These are phyloP conservation scores for Manis crassicaudata DNA, from an alignment of 2,797 vertebrate species.

Conservation along the genomic window DNA sequence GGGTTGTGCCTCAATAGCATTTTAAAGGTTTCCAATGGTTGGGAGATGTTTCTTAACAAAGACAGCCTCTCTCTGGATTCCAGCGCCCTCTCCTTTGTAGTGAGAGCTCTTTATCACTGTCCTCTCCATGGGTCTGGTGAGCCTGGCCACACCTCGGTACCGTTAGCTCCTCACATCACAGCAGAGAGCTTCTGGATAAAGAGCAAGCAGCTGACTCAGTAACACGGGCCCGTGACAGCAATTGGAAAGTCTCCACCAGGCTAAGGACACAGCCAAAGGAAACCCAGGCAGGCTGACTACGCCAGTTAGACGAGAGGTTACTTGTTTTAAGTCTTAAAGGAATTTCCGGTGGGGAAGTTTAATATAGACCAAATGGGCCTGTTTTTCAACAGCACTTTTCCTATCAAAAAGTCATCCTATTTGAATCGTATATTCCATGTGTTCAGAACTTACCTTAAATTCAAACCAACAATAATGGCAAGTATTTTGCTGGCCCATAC, in stretches of 20 bases:
- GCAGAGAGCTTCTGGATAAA: background rate
- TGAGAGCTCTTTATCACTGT: background rate
- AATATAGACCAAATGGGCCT: slow-evolving; percentile 23
- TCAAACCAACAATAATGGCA: slow-evolving; percentile 23
- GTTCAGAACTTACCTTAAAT: slow-evolving; percentile 12
- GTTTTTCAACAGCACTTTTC: slow-evolving; percentile 5
- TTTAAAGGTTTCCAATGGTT: background rate
- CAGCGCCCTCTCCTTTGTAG: background rate
- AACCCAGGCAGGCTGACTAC: background rate
- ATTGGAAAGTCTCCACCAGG: background rate
- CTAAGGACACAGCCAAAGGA: background rate
- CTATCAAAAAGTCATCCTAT: slow-evolving; percentile 33
- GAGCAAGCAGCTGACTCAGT: background rate
- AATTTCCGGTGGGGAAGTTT: slow-evolving; percentile 19
- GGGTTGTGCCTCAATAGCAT: background rate
- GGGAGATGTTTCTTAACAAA: background rate
- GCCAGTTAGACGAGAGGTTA: background rate
- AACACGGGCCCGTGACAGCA: background rate
- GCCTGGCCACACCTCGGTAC: background rate
- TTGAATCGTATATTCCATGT: slow-evolving; percentile 40
- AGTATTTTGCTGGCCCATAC: background rate
- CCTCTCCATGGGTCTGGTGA: background rate
- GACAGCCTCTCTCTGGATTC: background rate
- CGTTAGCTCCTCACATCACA: background rate
- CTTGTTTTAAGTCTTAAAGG: slow-evolving; percentile 19